Percentiles rank a stretch among this genome's conserved stretches.
Conservation (phyloP, 1,140 invertebrate species). For the Trichoplusia ni region DNA sequence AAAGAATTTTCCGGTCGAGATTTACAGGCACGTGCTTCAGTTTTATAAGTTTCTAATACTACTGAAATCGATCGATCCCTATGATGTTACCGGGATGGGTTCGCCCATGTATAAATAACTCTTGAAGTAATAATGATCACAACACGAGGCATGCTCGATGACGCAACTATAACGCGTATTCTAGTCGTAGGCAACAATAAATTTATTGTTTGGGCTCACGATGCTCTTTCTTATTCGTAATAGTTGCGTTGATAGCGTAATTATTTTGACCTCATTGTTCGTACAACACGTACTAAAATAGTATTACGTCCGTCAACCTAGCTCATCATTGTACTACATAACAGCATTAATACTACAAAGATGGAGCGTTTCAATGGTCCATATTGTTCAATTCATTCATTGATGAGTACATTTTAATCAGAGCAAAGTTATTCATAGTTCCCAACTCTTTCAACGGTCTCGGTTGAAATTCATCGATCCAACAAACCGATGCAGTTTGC, state of each 20-base stretch:
- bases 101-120: conserved; percentile 11
- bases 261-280: conserved; percentile 35
- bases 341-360: neutral
- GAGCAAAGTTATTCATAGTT: neutral
- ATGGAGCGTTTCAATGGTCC: neutral
- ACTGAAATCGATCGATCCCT: conserved; percentile 19
- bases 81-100: neutral
- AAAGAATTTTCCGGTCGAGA: conserved; percentile 44
- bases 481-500: conserved; percentile 28
- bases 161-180: conserved; percentile 19
- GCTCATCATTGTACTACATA: neutral
- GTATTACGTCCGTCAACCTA: conserved; percentile 23
- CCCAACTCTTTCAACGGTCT: neutral
- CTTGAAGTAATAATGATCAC: neutral
- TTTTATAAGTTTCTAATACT: conserved; percentile 39
- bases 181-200: conserved; percentile 26
- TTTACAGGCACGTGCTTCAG: conserved; percentile 36
- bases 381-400: neutral
- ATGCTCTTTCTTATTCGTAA: conserved; percentile 27
- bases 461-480: neutral
- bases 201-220: conserved; percentile 30
- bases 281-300: conserved; percentile 28
- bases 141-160: conserved; percentile 25
- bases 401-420: neutral
- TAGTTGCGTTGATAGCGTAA: conserved; percentile 28